Conservation (phyloP, 2,797 vertebrate genomes). For the Gadopsis marmoratus region DNA sequence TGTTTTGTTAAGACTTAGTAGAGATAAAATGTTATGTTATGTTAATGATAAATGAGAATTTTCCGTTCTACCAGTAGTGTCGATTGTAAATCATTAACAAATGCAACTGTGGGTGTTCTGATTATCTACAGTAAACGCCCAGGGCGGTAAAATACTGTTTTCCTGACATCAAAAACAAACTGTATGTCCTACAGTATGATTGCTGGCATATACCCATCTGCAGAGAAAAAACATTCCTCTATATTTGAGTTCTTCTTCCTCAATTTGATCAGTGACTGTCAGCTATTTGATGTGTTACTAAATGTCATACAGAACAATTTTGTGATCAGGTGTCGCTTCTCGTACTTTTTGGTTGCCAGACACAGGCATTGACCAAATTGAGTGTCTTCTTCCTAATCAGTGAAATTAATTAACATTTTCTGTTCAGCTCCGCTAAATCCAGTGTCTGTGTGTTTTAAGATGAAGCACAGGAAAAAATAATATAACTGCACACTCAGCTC, state of each 20-base stretch:
- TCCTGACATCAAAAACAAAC: background rate
- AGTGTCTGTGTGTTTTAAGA: background rate
- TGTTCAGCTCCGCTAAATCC: background rate
- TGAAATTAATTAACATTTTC: background rate
- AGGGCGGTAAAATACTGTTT: conserved; percentile 11
- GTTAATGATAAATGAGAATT: background rate
- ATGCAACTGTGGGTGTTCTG: conserved; percentile 22
- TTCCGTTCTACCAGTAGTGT: conserved; percentile 44
- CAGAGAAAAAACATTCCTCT: background rate
- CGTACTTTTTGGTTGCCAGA: background rate
- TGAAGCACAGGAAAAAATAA: background rate
- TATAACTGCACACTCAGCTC: background rate
- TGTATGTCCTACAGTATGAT: background rate
- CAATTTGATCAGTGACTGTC: background rate
- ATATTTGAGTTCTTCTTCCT: background rate
- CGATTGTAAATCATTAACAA: conserved; percentile 63
- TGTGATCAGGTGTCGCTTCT: background rate
- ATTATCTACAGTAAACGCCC: conserved; percentile 25
- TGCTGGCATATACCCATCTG: background rate
- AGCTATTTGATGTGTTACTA: background rate
- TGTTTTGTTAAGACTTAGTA: background rate
- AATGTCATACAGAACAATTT: background rate
- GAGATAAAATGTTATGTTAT: no score
- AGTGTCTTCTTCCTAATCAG: background rate
- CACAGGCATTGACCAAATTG: background rate